Evolutionary conservation across 2,797 vertebrate species (phyloP).

Genomic region (Ctenopoma multispine): DNA sequence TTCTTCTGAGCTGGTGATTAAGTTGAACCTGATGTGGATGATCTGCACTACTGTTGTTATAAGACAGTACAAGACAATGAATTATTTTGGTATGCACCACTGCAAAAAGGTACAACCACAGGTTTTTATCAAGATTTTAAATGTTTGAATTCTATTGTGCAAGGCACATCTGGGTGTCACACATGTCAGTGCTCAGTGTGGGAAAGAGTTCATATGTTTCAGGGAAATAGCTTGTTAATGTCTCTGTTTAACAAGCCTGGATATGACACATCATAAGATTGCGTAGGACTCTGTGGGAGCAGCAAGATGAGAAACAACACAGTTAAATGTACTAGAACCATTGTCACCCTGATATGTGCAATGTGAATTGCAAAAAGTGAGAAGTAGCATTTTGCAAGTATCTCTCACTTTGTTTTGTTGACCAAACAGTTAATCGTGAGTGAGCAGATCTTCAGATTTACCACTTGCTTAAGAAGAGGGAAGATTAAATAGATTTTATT

Average conservation of each 20-base stretch:
- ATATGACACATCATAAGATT: constrained; percentile 31
- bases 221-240: constrained; percentile 40
- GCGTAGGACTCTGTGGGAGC: constrained; percentile 24
- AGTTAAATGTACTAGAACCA: constrained; percentile 5
- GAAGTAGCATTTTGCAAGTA: constrained; percentile 18
- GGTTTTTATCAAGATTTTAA: constrained; percentile 3
- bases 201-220: constrained; percentile 29
- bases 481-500: constrained; percentile 48
- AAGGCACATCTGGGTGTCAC: constrained; percentile 2
- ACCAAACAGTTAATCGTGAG: constrained; percentile 24
- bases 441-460: constrained; percentile 24
- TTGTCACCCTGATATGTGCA: constrained; percentile 5
- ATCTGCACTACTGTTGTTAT: constrained; percentile 28
- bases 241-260: constrained; percentile 36
- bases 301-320: constrained; percentile 9
- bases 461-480: not conserved
- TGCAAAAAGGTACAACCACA: constrained; percentile 6
- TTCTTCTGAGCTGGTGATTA: constrained; percentile 40
- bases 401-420: constrained; percentile 38
- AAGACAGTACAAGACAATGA: constrained; percentile 19
- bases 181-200: constrained; percentile 25
- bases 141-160: constrained; percentile 3
- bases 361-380: constrained; percentile 19
- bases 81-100: not conserved
- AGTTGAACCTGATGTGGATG: constrained; percentile 71